A percentile compares a stretch with the other conserved stretches of the same genome.
Conservation (phyloP, 2,888 invertebrate species). For the Parasteatoda lunata region DNA sequence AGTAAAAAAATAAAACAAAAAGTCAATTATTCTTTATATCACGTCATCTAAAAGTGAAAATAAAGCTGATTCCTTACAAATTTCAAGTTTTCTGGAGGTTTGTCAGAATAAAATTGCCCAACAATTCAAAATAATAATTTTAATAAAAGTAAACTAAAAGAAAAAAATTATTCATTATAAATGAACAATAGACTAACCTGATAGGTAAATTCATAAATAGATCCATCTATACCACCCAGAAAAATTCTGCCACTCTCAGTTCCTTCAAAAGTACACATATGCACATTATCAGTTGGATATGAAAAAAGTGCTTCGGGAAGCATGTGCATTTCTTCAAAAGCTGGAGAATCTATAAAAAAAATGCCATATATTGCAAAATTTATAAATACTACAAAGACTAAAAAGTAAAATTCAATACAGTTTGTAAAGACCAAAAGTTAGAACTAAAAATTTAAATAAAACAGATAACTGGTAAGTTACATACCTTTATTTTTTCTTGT, state of each 20-base stretch:
- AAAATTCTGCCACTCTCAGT: conserved; percentile 91
- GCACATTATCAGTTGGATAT: conserved; percentile 90
- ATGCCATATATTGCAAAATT: not conserved
- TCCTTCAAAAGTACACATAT: conserved; percentile 87
- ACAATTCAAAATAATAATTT: too few species aligned
- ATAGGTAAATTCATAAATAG: conserved; percentile 94
- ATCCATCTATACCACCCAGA: conserved; percentile 94
- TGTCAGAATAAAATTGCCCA: too few species aligned
- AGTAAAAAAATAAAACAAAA: too few species aligned
- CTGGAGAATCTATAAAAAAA: conserved; percentile 34
- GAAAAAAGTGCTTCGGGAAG: conserved; percentile 96
- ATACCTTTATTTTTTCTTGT: conserved; percentile 71
- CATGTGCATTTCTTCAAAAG: conserved; percentile 83
- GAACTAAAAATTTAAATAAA: not conserved
- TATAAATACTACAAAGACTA: not conserved
- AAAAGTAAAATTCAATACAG: not conserved
- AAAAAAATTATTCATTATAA: too few species aligned
- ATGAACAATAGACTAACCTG: conserved; percentile 78
- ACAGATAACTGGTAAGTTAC: not conserved
- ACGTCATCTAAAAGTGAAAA: too few species aligned
- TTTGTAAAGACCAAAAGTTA: not conserved
- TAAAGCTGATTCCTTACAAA: too few species aligned
- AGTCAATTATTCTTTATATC: too few species aligned
- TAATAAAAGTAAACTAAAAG: too few species aligned
- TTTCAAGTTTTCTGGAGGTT: too few species aligned